Base-by-base conservation (phyloP, 2,113 vertebrate genomes). In the Oryzias javanicus region DNA sequence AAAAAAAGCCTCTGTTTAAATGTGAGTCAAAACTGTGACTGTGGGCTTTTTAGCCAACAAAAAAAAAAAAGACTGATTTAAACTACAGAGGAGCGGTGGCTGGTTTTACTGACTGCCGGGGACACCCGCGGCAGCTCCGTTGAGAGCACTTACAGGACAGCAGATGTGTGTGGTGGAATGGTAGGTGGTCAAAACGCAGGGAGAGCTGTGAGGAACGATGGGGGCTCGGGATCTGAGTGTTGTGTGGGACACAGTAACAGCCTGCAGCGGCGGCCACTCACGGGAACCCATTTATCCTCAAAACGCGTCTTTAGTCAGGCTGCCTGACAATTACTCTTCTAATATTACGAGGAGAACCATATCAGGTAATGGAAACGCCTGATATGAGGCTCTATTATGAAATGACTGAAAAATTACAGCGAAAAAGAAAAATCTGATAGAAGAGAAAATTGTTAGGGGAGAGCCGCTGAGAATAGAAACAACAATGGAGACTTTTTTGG, bases 31-130 rank as follows among this genome's bases (percentile, higher is more conserved):
- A 79, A 77, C 27, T 16, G 29, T 66, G 42, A 49, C 55, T 45
- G 66, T 62, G 52, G 52, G 70, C 55, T 25, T 55, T 42, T 4
- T 20, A 45, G 63, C 60, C 67, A 69, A 63, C 51, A 67, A 74
- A 68, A 47, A 50, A 74, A 68, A 47, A 50, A 0, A 7, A 0
- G 41, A 77, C 67, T 77, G 72, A 80, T 76, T 62, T 72, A 17
- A 78, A 70, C 60, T 63, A 71, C 76, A 75, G 63, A 70, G 67
- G 63, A 70, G 67, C 59, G 7, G n/a, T 12, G 15, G 60, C 67
- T 77, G 80, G 78, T 79, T 69, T 85, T 78, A 83, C 56, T 51
- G 73, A 66, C 84, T 70, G 79, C 68, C 60, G 71, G 25, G 70
- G 49, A 50, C 64, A 66, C 67, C 27, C 69, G 67, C 53, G 40